phyloP scores from a whole-genome alignment of 64 coral and sea anemone species.

The Hydrozoanthus tunicans region DNA sequence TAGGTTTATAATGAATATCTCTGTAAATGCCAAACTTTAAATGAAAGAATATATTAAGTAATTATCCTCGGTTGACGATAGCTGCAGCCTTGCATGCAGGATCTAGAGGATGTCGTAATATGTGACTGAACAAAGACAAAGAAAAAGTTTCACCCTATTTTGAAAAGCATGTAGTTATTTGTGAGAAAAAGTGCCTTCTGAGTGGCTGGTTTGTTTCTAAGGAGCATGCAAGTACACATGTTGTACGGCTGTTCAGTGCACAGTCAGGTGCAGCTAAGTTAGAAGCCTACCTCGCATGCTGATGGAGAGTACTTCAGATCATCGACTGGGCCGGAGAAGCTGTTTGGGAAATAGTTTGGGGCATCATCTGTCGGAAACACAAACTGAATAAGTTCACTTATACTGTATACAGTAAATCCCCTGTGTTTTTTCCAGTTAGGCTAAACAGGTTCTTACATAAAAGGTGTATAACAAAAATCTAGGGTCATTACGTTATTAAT shows the following conservation, averaged over 20 bases:
- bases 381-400: neutral
- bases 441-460: neutral
- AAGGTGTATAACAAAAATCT: too few species aligned
- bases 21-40: too few species aligned
- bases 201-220: too few species aligned
- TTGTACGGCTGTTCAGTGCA: neutral
- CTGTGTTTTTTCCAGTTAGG: neutral
- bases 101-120: neutral
- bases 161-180: too few species aligned
- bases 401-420: neutral
- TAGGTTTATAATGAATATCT: too few species aligned
- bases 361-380: constrained; percentile 26
- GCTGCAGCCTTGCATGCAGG: neutral
- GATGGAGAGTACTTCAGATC: constrained; percentile 76
- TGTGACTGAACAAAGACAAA: neutral
- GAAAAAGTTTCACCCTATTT: neutral
- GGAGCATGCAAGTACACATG: too few species aligned
- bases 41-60: too few species aligned
- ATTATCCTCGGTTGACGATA: too few species aligned
- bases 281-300: constrained; percentile 42
- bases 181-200: too few species aligned
- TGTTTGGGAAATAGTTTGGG: constrained; percentile 93
- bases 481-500: too few species aligned
- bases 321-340: constrained; percentile 76
- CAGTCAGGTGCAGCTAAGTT: too few species aligned